Conservation (phyloP, 2,113 vertebrate genomes). For the Passer domesticus region DNA sequence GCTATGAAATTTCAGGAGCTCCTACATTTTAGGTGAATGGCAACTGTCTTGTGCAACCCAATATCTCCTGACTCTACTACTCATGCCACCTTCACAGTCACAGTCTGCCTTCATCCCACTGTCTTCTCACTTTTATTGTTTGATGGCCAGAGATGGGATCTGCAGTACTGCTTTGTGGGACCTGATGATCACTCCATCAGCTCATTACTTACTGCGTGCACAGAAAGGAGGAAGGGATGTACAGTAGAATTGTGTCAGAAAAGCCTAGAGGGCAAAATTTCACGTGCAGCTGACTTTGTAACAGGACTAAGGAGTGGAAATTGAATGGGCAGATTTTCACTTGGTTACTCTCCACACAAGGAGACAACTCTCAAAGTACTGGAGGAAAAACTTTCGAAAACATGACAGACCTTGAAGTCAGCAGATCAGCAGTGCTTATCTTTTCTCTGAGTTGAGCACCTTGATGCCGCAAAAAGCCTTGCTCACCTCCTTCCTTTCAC, state of each 20-base stretch:
- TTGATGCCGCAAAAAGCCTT: neutral
- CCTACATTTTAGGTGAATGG: neutral
- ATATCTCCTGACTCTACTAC: neutral
- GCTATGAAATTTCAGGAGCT: neutral
- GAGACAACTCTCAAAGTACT: neutral
- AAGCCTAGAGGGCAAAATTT: neutral
- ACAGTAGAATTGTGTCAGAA: neutral
- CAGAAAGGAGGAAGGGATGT: neutral
- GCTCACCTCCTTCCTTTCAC: neutral
- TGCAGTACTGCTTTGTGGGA: neutral
- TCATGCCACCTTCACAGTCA: neutral
- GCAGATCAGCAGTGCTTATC: neutral
- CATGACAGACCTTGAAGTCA: neutral
- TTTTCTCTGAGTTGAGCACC: neutral
- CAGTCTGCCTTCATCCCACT: neutral
- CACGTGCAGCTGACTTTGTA: accelerated
- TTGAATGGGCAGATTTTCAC: neutral
- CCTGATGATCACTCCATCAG: neutral
- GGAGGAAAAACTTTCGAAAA: neutral
- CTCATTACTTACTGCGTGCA: neutral
- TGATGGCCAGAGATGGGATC: neutral
- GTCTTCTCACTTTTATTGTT: neutral
- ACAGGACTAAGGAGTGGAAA: neutral
- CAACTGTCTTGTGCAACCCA: neutral
- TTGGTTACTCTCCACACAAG: neutral